These are phyloP conservation scores for Rhyacophila brunnea DNA, from an alignment of 1,140 invertebrate species.

Conservation along the genomic window DNA sequence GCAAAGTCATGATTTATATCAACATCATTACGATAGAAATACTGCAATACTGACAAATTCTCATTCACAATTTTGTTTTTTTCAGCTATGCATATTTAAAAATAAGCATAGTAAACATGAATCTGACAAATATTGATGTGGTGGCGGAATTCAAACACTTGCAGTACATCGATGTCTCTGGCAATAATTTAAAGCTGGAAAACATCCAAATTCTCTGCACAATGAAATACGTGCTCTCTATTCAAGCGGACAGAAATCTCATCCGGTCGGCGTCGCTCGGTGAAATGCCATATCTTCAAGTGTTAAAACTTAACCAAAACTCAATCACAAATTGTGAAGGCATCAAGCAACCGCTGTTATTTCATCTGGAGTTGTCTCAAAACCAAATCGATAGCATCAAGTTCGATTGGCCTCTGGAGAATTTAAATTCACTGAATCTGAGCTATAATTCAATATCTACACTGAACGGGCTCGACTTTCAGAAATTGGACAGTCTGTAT, in stretches of 20 bases:
- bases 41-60: no score
- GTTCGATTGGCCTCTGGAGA: conserved; percentile 43
- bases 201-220: conserved; percentile 48
- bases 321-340: conserved; percentile 47
- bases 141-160: conserved; percentile 53
- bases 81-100: conserved; percentile 51
- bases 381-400: conserved; percentile 45
- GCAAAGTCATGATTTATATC: background rate
- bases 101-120: conserved; percentile 44
- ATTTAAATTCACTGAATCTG: conserved; percentile 50
- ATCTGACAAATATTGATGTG: conserved; percentile 49
- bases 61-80: conserved; percentile 24
- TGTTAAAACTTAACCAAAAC: conserved; percentile 54
- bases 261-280: conserved; percentile 48
- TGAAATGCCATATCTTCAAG: conserved; percentile 55
- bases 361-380: conserved; percentile 52
- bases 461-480: conserved; percentile 45
- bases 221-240: conserved; percentile 52
- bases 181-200: conserved; percentile 50
- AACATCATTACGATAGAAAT: no score
- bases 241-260: conserved; percentile 54
- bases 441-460: conserved; percentile 51
- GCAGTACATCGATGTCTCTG: conserved; percentile 55
- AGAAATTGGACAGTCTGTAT: conserved; percentile 51
- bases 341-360: conserved; percentile 53